phyloP scores from a whole-genome alignment of 2,113 vertebrate genomes.

The Gambusia affinis region DNA sequence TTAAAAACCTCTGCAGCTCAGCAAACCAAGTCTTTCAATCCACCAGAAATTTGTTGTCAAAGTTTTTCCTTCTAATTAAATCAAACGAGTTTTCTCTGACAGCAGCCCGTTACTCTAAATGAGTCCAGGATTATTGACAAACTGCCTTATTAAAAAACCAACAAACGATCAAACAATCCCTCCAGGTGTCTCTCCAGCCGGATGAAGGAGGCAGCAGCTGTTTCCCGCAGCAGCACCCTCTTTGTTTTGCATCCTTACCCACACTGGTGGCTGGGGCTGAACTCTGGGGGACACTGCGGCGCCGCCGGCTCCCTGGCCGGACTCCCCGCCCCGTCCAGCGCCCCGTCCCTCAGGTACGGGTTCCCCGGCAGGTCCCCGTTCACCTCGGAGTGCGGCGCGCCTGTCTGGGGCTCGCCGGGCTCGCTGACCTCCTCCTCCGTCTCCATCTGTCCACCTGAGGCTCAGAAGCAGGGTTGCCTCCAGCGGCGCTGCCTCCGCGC shows the following conservation, averaged over 20 bases:
- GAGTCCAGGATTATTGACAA: not conserved
- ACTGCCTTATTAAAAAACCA: not conserved
- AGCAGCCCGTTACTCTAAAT: not conserved
- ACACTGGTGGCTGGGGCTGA: conserved; percentile 50
- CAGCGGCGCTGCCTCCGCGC: conserved; percentile 57
- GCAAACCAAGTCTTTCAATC: not conserved
- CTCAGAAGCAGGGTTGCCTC: conserved; percentile 49
- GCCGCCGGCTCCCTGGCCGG: conserved; percentile 58
- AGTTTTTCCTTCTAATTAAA: not conserved
- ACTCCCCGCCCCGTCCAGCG: conserved; percentile 48
- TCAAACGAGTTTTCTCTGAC: not conserved
- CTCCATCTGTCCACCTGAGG: conserved; percentile 45
- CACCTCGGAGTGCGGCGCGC: conserved; percentile 49
- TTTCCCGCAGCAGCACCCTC: conserved; percentile 47
- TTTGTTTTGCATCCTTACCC: conserved; percentile 73
- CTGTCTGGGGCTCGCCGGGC: conserved; percentile 56
- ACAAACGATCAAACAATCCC: not conserved
- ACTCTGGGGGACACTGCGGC: conserved; percentile 69
- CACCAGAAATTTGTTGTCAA: not conserved
- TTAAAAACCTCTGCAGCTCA: not conserved
- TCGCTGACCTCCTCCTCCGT: conserved; percentile 78
- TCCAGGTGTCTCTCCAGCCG: not conserved
- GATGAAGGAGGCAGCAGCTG: not conserved
- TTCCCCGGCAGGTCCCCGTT: conserved; percentile 68
- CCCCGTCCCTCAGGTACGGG: conserved; percentile 59